phyloP scores from a whole-genome alignment of 2,113 vertebrate genomes.

The Eulemur rufifrons region DNA sequence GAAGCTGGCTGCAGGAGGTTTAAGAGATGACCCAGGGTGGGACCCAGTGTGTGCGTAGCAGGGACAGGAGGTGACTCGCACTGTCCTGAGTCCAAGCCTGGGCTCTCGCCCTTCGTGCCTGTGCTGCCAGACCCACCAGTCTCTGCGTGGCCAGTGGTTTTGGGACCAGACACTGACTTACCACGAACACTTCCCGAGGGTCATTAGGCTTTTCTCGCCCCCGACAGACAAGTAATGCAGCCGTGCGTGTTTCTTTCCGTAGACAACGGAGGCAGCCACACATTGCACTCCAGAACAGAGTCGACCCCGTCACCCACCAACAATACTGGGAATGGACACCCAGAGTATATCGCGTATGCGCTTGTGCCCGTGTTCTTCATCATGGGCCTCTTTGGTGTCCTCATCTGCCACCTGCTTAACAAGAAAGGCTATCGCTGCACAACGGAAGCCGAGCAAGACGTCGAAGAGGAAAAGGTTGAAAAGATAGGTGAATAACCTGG shows the following conservation, averaged over 20 bases:
- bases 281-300: constrained; percentile 47
- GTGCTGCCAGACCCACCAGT: not conserved
- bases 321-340: constrained; percentile 56
- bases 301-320: constrained; percentile 21
- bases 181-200: not conserved
- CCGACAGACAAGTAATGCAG: not conserved
- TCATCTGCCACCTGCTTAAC: constrained; percentile 96
- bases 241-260: not conserved
- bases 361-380: constrained; percentile 94
- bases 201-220: too few relatives aligned
- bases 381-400: constrained; percentile 93
- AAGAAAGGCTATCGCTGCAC: constrained; percentile 97
- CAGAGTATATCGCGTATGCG: constrained; percentile 88
- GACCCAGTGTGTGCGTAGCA: not conserved
- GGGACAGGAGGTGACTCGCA: not conserved
- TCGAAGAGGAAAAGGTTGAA: constrained; percentile 84
- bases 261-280: constrained; percentile 45
- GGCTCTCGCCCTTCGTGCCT: not conserved
- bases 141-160: not conserved
- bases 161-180: not conserved
- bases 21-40: not conserved
- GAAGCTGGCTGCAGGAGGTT: not conserved
- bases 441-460: constrained; percentile 87
- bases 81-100: not conserved
- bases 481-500: constrained; percentile 86